Evolutionary conservation across 2,113 vertebrate species (phyloP).

Genomic region (Prochilodus magdalenae): DNA sequence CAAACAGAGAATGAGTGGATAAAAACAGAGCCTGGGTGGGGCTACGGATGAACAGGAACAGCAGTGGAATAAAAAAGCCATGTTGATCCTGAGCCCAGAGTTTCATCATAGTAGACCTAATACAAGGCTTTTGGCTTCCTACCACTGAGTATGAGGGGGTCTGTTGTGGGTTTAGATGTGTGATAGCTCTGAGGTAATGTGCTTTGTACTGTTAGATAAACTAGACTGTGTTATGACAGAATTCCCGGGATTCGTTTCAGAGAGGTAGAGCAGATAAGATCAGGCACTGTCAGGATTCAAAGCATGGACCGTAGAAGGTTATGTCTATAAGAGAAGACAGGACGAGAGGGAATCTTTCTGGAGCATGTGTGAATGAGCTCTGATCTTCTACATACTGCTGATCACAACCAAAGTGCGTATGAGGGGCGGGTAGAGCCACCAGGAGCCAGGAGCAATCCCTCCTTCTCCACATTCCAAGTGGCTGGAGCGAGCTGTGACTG

Average conservation of each 20-base stretch:
- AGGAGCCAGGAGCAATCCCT: slow-evolving; percentile 45
- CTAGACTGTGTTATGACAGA: background rate
- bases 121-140: background rate
- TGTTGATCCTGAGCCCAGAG: background rate
- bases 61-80: background rate
- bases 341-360: background rate
- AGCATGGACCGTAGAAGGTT: background rate
- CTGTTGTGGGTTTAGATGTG: slow-evolving; percentile 2
- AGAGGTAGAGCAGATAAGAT: slow-evolving; percentile 16
- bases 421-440: slow-evolving; percentile 23
- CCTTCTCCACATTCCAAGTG: slow-evolving; percentile 47
- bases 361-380: slow-evolving; percentile 9
- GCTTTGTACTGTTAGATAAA: background rate
- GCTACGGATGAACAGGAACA: background rate
- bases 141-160: background rate
- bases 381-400: slow-evolving; percentile 9
- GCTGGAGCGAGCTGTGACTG: slow-evolving; percentile 51
- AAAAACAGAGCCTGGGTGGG: background rate
- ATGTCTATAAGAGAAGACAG: slow-evolving; percentile 1
- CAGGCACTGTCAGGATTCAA: slow-evolving; percentile 6
- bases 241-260: slow-evolving; percentile 1
- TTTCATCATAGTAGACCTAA: slow-evolving; percentile 3
- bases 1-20: background rate
- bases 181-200: slow-evolving; percentile 7
- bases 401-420: slow-evolving; percentile 20